A percentile compares a stretch with the other conserved stretches of the same genome.
Evolutionary conservation across 2,888 invertebrate genomes (phyloP).

Genomic region (Dione juno): DNA sequence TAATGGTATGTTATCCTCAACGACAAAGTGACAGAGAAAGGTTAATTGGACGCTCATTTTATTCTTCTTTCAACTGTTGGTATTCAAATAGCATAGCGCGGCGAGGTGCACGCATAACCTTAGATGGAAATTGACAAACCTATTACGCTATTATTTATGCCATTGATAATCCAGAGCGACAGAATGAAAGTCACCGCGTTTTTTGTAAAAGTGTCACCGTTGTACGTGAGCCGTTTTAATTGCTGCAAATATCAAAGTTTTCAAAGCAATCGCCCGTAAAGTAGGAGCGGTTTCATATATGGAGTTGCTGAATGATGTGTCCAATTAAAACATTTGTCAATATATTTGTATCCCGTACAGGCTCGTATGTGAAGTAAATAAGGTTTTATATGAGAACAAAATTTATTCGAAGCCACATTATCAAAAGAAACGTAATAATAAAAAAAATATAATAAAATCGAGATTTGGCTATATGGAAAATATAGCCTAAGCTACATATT

Average conservation of each 20-base stretch:
- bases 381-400: not conserved
- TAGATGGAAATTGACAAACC: constrained; percentile 14
- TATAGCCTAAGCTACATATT: too few species aligned
- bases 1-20: constrained; percentile 2
- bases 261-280: not conserved
- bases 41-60: not conserved
- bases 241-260: constrained; percentile 12
- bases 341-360: not conserved
- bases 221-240: constrained; percentile 1
- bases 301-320: not conserved
- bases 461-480: too few species aligned
- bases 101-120: not conserved
- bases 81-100: constrained; percentile 11
- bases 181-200: constrained; percentile 9
- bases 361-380: not conserved
- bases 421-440: not conserved
- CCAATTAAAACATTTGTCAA: not conserved
- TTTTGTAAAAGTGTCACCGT: not conserved
- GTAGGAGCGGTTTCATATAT: not conserved
- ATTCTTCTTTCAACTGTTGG: not conserved
- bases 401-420: not conserved
- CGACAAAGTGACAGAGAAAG: not conserved
- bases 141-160: not conserved
- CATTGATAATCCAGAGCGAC: not conserved
- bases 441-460: too few species aligned